Conservation (phyloP, 2,113 vertebrate species). For the Rattus rattus region DNA sequence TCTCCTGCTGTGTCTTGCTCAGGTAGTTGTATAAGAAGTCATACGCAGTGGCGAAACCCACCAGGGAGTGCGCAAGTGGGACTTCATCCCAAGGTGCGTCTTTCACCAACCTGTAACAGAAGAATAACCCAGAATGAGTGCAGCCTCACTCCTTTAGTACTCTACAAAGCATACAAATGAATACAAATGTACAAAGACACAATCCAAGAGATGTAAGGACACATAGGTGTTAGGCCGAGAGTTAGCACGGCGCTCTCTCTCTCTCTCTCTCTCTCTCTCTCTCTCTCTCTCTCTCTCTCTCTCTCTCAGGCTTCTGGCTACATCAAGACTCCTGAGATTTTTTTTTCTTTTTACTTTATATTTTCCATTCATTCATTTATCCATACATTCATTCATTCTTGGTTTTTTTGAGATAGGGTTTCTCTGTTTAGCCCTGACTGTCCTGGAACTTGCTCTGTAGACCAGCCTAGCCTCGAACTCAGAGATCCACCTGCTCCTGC, state of each 20-base stretch:
- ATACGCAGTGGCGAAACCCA: conserved; percentile 98
- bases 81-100: conserved; percentile 99
- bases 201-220: conserved; percentile 3
- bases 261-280: background rate
- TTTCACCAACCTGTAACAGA: conserved; percentile 94
- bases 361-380: background rate
- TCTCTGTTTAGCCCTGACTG: background rate
- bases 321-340: background rate
- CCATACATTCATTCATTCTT: background rate
- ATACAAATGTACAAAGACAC: background rate
- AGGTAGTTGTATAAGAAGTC: conserved; percentile 96
- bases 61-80: conserved; percentile 96
- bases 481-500: background rate
- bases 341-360: background rate
- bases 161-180: background rate
- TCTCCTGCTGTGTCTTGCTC: conserved; percentile 94
- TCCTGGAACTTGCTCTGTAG: background rate
- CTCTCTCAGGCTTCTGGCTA: background rate
- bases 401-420: background rate
- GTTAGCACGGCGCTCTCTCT: background rate
- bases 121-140: conserved; percentile 68
- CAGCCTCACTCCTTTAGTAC: background rate
- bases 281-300: background rate
- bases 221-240: background rate
- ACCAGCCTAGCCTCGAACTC: background rate